Base-by-base conservation (phyloP, 1,140 invertebrate species). In the Pantala flavescens region DNA sequence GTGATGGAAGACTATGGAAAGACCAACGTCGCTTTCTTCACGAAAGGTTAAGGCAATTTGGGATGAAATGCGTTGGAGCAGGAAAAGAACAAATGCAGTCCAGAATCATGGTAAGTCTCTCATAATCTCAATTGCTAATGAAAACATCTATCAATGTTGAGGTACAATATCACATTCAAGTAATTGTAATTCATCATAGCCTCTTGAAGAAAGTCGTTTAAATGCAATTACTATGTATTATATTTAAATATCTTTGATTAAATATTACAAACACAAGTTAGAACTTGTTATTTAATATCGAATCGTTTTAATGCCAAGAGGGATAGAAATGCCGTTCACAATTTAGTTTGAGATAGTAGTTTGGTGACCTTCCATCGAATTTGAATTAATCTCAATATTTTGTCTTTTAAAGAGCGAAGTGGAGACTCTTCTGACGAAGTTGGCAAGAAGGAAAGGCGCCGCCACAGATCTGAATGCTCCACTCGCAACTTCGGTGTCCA, bases 21-120 rank as follows among this genome's bases (percentile, higher is more conserved):
- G 92, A 93, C 77, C 94, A 98, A 81, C 85, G 96, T 73, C 88
- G 90, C 76, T 98, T 98, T 84, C 85, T 98, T 16, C 93, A 98
- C 78, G 90, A 93, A 76, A 90, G 93, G 74, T 85, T 98, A 1
- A 86, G 95, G 42, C 89, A 91, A 78, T 95, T 98, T 77, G 96
- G 97, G 14, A 94, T 96, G 90, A 94, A 92, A 74, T 78, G 80
- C 24, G 87, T 91, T 82, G 91, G 90, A 42, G 86, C 86, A 71
- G 91, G 92, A 36, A 91, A 91, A 79, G 88, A 91, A 78, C 86
- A 90, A 76, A 91, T 97, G 89, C 93, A 96, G 82, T 86, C 86
- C 21, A 88, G 91, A 81, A 96, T 98, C 76, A 93, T 91, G 90
- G 91, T 92, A 80, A 87, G 84, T 84, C 23, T 78, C 23, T 70